Evolutionary conservation across 1,140 invertebrate species (phyloP).

Genomic region (Leptinotarsa lineolata): DNA sequence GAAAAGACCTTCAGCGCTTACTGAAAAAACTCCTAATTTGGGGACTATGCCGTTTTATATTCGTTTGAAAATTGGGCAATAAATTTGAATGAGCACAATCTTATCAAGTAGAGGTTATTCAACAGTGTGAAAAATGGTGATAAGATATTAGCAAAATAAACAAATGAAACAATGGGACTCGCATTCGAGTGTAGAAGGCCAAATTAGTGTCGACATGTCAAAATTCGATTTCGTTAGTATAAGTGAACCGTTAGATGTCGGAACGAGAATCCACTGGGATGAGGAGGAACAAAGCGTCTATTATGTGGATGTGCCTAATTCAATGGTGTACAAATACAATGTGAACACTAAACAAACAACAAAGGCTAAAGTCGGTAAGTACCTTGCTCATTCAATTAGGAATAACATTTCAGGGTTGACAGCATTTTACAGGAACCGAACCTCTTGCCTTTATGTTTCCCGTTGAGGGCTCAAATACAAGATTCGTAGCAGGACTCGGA

Average conservation of each 20-base stretch:
- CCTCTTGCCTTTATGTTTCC: slow-evolving; percentile 38
- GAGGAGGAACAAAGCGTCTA: slow-evolving; percentile 60
- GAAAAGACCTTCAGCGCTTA: too few species aligned
- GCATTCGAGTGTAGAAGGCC: background rate
- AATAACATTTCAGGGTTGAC: slow-evolving; percentile 4
- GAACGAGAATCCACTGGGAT: slow-evolving; percentile 70
- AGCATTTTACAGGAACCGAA: slow-evolving; percentile 29
- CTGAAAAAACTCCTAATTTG: too few species aligned
- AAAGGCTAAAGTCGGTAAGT: slow-evolving; percentile 55
- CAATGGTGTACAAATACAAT: slow-evolving; percentile 61
- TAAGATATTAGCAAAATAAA: background rate
- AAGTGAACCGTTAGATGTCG: slow-evolving; percentile 46
- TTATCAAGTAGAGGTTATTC: too few species aligned
- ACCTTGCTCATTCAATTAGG: too few species aligned
- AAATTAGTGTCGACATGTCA: slow-evolving; percentile 12
- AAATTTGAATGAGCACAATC: too few species aligned
- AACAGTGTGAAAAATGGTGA: too few species aligned
- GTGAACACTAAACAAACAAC: slow-evolving; percentile 56
- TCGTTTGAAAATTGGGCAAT: too few species aligned
- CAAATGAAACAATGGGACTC: background rate
- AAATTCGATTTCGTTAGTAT: slow-evolving; percentile 14
- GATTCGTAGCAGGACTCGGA: slow-evolving; percentile 42
- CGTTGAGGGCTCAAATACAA: slow-evolving; percentile 32
- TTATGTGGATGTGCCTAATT: slow-evolving; percentile 65
- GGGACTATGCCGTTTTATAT: too few species aligned